A percentile compares a stretch with the other conserved stretches of the same genome.
These are phyloP conservation scores for Halocaridina rubra DNA, from an alignment of 2,888 invertebrate genomes.

Conservation along the genomic window DNA sequence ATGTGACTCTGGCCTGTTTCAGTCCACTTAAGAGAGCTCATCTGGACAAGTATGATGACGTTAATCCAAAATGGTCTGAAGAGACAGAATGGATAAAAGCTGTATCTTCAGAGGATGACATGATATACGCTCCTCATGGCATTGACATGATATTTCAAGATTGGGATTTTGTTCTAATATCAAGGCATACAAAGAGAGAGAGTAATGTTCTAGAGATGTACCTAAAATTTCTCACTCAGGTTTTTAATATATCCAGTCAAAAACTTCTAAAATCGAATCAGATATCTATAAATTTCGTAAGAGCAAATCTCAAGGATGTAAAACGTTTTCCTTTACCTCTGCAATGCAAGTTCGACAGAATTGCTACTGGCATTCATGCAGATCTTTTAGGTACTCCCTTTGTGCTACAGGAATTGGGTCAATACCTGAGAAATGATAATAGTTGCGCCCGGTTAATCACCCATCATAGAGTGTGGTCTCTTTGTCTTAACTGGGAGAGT, in stretches of 20 bases:
- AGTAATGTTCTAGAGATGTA: constrained; percentile 37
- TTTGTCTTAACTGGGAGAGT: constrained; percentile 36
- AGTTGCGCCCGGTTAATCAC: constrained; percentile 35
- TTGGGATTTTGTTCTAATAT: constrained; percentile 30
- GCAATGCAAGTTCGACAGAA: constrained; percentile 38
- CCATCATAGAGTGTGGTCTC: constrained; percentile 54
- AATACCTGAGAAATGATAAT: constrained; percentile 21
- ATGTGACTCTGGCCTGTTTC: constrained; percentile 53
- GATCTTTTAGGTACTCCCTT: constrained; percentile 46
- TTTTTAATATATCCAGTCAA: constrained; percentile 13
- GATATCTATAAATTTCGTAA: constrained; percentile 13
- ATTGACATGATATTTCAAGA: constrained; percentile 53
- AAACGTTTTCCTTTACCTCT: neutral
- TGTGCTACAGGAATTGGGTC: constrained; percentile 31
- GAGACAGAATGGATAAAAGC: constrained; percentile 47
- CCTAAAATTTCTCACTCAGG: constrained; percentile 31
- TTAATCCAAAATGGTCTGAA: constrained; percentile 32
- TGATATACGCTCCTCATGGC: constrained; percentile 54
- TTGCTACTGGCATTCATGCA: constrained; percentile 49
- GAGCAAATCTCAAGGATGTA: constrained; percentile 33
- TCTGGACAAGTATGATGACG: constrained; percentile 32
- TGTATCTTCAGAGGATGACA: constrained; percentile 32
- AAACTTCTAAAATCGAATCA: constrained; percentile 12
- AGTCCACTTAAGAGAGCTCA: constrained; percentile 34
- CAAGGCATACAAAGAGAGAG: neutral